Evolutionary conservation across 2,113 vertebrate genomes (phyloP).

Genomic region (Chloropsis hardwickii): DNA sequence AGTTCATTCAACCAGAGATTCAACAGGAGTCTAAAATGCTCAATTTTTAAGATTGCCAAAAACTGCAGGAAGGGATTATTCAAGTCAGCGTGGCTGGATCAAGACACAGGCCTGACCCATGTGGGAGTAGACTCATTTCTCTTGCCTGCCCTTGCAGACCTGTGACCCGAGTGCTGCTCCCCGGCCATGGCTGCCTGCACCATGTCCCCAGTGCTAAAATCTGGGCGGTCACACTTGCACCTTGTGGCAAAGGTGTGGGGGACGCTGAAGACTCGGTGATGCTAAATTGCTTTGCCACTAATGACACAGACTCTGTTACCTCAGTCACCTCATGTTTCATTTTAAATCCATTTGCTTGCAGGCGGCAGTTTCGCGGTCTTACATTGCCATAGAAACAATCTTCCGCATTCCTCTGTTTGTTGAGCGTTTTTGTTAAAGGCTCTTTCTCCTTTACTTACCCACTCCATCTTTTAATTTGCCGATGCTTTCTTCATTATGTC

Average conservation of each 20-base stretch:
- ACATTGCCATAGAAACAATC: conserved; percentile 68
- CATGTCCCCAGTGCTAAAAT: background rate
- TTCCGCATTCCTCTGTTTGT: background rate
- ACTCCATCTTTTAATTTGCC: conserved; percentile 16
- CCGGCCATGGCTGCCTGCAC: rapidly evolving
- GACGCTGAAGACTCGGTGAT: background rate
- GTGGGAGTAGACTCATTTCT: background rate
- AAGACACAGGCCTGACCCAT: background rate
- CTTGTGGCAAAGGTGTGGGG: background rate
- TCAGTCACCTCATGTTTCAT: conserved; percentile 30
- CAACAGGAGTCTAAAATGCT: background rate
- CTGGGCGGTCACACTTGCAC: background rate
- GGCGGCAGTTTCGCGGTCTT: conserved; percentile 1
- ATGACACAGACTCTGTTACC: background rate
- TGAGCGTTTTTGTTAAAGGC: conserved; percentile 15
- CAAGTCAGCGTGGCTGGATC: background rate
- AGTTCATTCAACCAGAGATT: background rate
- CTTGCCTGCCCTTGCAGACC: background rate
- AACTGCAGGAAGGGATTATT: background rate
- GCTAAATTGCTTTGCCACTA: background rate
- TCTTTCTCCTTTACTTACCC: conserved; percentile 46
- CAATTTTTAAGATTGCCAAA: background rate
- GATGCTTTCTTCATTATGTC: background rate
- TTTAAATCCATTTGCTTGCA: conserved; percentile 22
- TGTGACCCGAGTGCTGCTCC: rapidly evolving